Evolutionary conservation across 2,797 vertebrate genomes (phyloP), one percentile per base, ranked within the genome.

Genomic region (Yasuhikotakia modesta): DNA sequence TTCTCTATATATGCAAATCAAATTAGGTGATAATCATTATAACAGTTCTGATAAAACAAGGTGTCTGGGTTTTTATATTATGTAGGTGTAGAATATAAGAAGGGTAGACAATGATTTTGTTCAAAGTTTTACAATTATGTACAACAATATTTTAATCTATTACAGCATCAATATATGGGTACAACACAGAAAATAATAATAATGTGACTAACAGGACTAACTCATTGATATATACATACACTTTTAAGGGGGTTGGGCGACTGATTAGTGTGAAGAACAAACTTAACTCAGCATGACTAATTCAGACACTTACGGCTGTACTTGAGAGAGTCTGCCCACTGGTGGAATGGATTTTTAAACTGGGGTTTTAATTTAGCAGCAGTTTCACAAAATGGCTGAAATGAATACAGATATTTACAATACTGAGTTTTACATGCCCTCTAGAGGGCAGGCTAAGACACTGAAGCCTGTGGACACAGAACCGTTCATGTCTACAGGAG

Each of bases 381-480:
- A 24, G 21, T 68, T 68, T 16, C 17, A 14, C 66, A 50, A 50
- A 10, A 50, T 30, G 8, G 8, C 27, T 53, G 21, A 27, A 2
- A 10, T n/a, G 2, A 22, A 32, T 13, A 39, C 55, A 46, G 73
- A 71, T 58, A 24, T 19, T 66, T 53, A n/a, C n/a, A 61, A 22
- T 3, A 32, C 71, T 58, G 69, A 61, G 21, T 43, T 35, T 65
- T 30, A 64, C 78, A 4, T 83, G 81, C 60, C 91, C 93, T 91
- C 89, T 85, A 92, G 92, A 83, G 84, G 93, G 91, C 93, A 91
- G 87, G 73, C 85, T 86, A 81, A 79, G 43, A 82, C 85, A 79
- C 72, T 80, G 78, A 71, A 27, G 21, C 10, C 8, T 2, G 39
- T 43, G 39, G 8, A 43, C 39, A 43, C 39, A 43, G 39, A 10